These are phyloP conservation scores for Carassius auratus DNA, from an alignment of 2,113 vertebrate species.

Conservation along the genomic window DNA sequence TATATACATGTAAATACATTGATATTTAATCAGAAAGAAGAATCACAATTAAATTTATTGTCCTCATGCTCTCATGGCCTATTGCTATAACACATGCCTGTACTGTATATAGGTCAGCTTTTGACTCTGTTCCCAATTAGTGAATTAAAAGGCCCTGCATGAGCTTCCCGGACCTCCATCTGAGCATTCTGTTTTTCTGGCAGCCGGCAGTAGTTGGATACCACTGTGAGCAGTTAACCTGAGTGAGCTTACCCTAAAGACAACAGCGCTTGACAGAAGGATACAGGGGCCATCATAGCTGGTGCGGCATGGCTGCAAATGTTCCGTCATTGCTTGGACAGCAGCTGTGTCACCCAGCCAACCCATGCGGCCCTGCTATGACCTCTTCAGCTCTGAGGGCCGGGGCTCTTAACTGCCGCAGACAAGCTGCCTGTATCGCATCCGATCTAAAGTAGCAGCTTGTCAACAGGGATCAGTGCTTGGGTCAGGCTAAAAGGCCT, in stretches of 20 bases:
- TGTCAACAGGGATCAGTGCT: constrained; percentile 72
- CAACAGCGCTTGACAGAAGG: constrained; percentile 59
- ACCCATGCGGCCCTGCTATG: constrained; percentile 64
- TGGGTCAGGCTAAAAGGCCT: constrained; percentile 40
- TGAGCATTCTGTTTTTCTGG: constrained; percentile 27
- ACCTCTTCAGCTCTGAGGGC: constrained; percentile 68
- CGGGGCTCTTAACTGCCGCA: constrained; percentile 68
- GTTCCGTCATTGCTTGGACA: constrained; percentile 65
- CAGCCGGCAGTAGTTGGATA: constrained; percentile 69
- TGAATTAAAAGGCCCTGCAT: constrained; percentile 35
- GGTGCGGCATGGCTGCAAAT: constrained; percentile 42
- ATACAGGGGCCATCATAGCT: constrained; percentile 57
- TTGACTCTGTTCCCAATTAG: constrained; percentile 58
- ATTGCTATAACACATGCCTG: background rate
- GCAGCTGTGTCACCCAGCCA: constrained; percentile 59
- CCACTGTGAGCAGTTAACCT: constrained; percentile 64
- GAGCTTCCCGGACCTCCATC: constrained; percentile 25
- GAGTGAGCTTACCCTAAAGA: constrained; percentile 55
- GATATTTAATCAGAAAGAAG: background rate
- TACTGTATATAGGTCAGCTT: constrained; percentile 28
- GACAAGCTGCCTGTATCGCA: constrained; percentile 66
- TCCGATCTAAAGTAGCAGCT: constrained; percentile 66
- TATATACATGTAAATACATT: no score
- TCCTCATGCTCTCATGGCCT: background rate
- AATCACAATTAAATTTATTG: background rate